Base-by-base conservation (phyloP, 2,888 invertebrate genomes). In the Meiosimyza decipiens region DNA sequence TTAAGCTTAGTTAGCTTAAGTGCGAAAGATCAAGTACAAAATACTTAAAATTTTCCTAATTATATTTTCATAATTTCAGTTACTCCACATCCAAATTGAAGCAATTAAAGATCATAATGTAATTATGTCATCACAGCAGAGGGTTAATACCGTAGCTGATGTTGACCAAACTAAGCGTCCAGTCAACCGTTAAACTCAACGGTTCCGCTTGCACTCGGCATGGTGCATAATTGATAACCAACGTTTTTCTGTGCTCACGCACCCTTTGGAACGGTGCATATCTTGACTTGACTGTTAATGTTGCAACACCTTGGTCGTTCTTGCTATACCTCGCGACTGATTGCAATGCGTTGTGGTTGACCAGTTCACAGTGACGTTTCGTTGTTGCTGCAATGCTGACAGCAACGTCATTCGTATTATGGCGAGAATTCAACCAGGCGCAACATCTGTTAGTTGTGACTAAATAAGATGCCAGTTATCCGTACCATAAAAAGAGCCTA, bases 341-440 rank as follows among this genome's bases (percentile, higher is more conserved):
- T 5, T 40, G 3, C n/a, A 3, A 11, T 65, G n/a, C 67, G 67
- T 67, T 67, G 67, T 55, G 67, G 67, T 67, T 47, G 67, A 67
- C 57, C 67, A 51, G 40, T 40, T 66, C 40, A n/a, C 54, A 18
- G 22, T 66, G 55, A 54, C 15, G 54, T 54, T 40, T 40, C n/a
- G 54, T 33, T 16, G 16, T 18, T 12, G 28, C 3, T 28, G 28
- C 28, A 3, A 28, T 28, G 28, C 28, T 28, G 28, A 28, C 28
- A 28, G 28, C 40, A 40, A 7, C 40, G 40, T 40, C 9, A 40
- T 9, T 40, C 7, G 40, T 40, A 15, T 57, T 22, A 57, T 28
- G 28, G 57, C 28, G 18, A 16, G 51, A 50, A 13, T 6, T 18
- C 51, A 40, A 22, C n/a, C 63, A 28, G 40, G 22, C 55, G 55